Evolutionary conservation across 2,797 vertebrate genomes (phyloP).

Genomic region (Tangara arthus): DNA sequence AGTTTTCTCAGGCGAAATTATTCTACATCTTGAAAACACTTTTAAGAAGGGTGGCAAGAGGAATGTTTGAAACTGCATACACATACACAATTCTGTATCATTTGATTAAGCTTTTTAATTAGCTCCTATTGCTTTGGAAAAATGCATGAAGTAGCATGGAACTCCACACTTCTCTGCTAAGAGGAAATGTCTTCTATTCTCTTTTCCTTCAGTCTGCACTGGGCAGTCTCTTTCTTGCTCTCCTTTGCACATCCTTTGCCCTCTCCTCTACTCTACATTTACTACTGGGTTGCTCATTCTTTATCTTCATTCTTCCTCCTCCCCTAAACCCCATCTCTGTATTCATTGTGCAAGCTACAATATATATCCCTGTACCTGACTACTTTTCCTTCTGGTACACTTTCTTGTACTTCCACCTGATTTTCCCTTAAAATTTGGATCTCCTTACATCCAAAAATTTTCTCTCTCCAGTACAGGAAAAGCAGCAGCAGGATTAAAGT

Average conservation of each 20-base stretch:
- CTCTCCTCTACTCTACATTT: not conserved
- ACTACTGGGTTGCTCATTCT: not conserved
- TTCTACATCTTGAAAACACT: not conserved
- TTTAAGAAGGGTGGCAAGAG: not conserved
- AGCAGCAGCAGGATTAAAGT: not conserved
- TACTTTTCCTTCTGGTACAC: not conserved
- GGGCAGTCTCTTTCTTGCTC: not conserved
- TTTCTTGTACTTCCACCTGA: not conserved
- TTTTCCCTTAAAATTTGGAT: not conserved
- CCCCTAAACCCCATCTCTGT: not conserved
- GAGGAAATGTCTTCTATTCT: not conserved
- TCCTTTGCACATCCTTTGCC: not conserved
- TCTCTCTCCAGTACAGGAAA: not conserved
- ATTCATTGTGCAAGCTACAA: not conserved
- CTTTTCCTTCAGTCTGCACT: not conserved
- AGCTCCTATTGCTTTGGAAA: not conserved
- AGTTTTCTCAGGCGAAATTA: not conserved
- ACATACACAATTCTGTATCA: not conserved
- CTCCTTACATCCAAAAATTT: not conserved
- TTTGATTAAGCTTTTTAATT: not conserved
- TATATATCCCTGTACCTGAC: not conserved
- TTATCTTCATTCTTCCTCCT: not conserved
- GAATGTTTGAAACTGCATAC: not conserved
- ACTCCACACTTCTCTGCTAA: not conserved
- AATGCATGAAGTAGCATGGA: not conserved